Evolutionary conservation across 1,140 invertebrate species (phyloP).

Genomic region (Orius insidiosus): DNA sequence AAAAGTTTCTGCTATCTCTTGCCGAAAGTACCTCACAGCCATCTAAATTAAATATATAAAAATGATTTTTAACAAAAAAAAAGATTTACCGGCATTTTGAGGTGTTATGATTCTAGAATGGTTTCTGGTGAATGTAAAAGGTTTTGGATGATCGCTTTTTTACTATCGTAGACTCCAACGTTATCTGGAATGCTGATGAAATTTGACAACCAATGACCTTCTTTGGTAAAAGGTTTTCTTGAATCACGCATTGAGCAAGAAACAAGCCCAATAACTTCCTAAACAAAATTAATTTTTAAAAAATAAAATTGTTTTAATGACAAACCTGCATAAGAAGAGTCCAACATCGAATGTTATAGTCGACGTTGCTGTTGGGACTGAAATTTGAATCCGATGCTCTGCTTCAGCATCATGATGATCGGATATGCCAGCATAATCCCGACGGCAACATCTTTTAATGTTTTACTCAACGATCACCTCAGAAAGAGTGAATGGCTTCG

Average conservation of each 20-base stretch:
- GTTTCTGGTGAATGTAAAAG: background rate
- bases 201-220: slow-evolving; percentile 8
- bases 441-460: slow-evolving; percentile 11
- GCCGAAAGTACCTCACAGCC: slow-evolving; percentile 27
- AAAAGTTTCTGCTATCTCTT: background rate
- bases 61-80: background rate
- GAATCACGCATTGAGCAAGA: slow-evolving; percentile 1
- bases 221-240: slow-evolving; percentile 6
- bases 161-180: too few species aligned
- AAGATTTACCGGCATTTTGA: background rate
- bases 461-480: slow-evolving; percentile 8
- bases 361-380: background rate
- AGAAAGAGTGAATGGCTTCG: slow-evolving; percentile 7
- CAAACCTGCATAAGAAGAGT: background rate
- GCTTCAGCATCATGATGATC: background rate
- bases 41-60: slow-evolving; percentile 26
- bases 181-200: background rate
- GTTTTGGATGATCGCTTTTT: background rate
- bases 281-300: too few species aligned
- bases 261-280: background rate
- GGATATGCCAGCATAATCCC: slow-evolving; percentile 9
- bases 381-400: slow-evolving; percentile 3
- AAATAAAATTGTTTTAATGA: too few species aligned
- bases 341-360: slow-evolving; percentile 5
- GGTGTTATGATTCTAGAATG: background rate